Percentiles rank a stretch among this genome's conserved stretches.
These are phyloP conservation scores for Chelonus insularis DNA, from an alignment of 1,140 invertebrate species.

Conservation along the genomic window DNA sequence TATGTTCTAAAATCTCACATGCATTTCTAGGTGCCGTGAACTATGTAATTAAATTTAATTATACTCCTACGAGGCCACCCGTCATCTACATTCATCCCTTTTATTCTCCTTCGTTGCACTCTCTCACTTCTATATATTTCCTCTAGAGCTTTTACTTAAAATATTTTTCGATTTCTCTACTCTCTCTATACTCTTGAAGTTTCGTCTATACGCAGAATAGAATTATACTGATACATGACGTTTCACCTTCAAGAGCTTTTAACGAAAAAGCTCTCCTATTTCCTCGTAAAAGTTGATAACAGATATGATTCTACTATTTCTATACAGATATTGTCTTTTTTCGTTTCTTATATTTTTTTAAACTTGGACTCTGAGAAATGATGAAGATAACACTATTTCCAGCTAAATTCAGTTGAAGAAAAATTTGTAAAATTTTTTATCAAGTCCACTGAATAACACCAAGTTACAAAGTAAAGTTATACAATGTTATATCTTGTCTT, in stretches of 20 bases:
- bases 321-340: too few relatives aligned
- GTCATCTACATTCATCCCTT: constrained; percentile 38
- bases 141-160: not conserved
- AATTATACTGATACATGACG: constrained; percentile 13
- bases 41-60: constrained; percentile 48
- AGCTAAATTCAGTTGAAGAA: too few relatives aligned
- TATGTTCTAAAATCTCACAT: constrained; percentile 37
- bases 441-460: too few relatives aligned
- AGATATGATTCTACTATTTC: too few relatives aligned
- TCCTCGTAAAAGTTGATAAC: not conserved
- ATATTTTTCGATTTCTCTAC: not conserved
- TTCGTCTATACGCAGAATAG: constrained; percentile 2
- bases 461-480: too few relatives aligned
- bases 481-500: too few relatives aligned
- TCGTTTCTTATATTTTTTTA: too few relatives aligned
- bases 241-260: not conserved
- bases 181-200: not conserved
- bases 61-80: constrained; percentile 37
- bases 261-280: constrained; percentile 15
- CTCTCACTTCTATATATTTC: not conserved
- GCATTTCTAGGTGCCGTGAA: constrained; percentile 38
- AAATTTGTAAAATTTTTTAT: too few relatives aligned
- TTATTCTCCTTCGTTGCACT: constrained; percentile 24
- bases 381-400: too few relatives aligned
- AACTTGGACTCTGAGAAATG: too few relatives aligned